phyloP scores from a whole-genome alignment of 2,113 vertebrate genomes.

The Eurypyga helias region DNA sequence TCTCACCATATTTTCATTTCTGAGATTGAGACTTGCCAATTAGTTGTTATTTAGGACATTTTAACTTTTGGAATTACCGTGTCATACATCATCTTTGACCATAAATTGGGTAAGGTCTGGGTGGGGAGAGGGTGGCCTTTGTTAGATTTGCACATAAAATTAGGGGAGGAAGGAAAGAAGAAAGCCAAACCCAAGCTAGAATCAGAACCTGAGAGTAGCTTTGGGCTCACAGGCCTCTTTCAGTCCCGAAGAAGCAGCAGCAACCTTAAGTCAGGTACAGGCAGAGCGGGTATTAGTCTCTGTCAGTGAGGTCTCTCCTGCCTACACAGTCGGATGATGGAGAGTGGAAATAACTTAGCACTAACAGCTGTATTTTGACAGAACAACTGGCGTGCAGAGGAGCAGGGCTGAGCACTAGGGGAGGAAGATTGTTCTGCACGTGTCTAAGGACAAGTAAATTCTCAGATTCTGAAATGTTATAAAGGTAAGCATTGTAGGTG shows the following conservation, averaged over 20 bases:
- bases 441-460: not conserved
- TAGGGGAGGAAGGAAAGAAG: not conserved
- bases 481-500: not conserved
- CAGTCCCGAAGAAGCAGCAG: not conserved
- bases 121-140: not conserved
- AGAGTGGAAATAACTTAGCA: not conserved
- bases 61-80: not conserved
- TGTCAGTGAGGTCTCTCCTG: not conserved
- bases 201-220: not conserved
- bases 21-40: not conserved
- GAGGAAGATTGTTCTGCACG: not conserved
- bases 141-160: not conserved
- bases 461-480: not conserved
- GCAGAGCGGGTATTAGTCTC: not conserved
- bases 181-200: rapidly evolving
- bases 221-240: not conserved
- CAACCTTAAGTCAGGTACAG: not conserved
- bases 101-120: not conserved
- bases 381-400: not conserved
- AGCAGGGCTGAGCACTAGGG: not conserved
- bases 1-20: not conserved
- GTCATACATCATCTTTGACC: not conserved
- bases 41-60: not conserved
- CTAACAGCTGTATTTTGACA: slow-evolving; percentile 2
- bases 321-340: not conserved